Conservation (phyloP, 2,797 vertebrate genomes). For the Lagocephalus sceleratus region DNA sequence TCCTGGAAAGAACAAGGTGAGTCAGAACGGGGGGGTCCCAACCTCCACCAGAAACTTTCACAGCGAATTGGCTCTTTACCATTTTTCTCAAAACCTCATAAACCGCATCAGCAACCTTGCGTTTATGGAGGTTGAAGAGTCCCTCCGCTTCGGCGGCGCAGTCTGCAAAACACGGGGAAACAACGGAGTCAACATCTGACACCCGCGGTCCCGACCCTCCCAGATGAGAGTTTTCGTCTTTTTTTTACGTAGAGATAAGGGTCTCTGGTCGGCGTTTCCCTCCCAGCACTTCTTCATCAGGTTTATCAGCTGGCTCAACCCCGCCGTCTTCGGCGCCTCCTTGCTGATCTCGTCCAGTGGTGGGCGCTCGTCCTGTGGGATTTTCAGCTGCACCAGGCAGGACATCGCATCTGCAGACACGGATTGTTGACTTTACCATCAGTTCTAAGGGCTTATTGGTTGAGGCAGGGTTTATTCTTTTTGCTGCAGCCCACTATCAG, state of each 20-base stretch:
- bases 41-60: background rate
- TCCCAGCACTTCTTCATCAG: conserved; percentile 72
- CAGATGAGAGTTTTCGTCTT: background rate
- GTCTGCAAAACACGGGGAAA: conserved; percentile 30
- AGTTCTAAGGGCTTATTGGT: too few species aligned
- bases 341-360: conserved; percentile 25
- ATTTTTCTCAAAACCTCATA: conserved; percentile 41
- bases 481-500: too few species aligned
- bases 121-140: conserved; percentile 53
- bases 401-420: conserved; percentile 32
- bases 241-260: conserved; percentile 54
- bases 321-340: conserved; percentile 22
- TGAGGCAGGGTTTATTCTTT: too few species aligned
- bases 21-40: background rate
- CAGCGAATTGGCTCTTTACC: conserved; percentile 39
- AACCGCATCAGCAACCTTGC: conserved; percentile 33
- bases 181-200: background rate
- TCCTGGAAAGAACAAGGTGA: conserved; percentile 49
- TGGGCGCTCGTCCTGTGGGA: conserved; percentile 69
- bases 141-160: conserved; percentile 58
- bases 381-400: conserved; percentile 55
- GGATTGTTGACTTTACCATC: background rate
- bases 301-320: conserved; percentile 29
- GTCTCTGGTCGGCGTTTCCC: conserved; percentile 21
- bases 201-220: background rate